Evolutionary conservation across 2,888 invertebrate genomes (phyloP).

Genomic region (Acronicta psi): DNA sequence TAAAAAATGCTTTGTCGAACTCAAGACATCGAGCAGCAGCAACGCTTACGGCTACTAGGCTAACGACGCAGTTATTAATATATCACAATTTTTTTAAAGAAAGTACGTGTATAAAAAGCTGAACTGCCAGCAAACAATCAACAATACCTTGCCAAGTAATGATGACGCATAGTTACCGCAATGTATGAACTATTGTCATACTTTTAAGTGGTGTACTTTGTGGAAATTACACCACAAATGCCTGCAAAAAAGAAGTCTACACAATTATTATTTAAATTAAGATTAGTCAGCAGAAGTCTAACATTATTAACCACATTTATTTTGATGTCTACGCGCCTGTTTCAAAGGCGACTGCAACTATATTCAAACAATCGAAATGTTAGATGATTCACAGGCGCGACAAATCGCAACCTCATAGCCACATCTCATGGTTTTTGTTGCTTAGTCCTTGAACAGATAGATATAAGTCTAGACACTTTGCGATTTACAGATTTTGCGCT

Average conservation of each 20-base stretch:
- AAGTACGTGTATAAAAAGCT: neutral
- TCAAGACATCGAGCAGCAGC: too few relatives aligned
- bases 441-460: conserved; percentile 76
- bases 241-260: neutral
- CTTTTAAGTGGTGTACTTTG: conserved; percentile 2
- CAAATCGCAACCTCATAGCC: conserved; percentile 68
- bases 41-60: too few relatives aligned
- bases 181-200: neutral
- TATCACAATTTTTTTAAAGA: too few relatives aligned
- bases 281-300: conserved; percentile 9
- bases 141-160: neutral
- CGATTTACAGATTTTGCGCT: conserved; percentile 84
- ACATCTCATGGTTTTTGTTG: conserved; percentile 70
- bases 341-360: conserved; percentile 67
- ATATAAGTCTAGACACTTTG: conserved; percentile 83
- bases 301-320: conserved; percentile 4
- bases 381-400: conserved; percentile 69
- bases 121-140: neutral
- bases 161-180: conserved; percentile 29
- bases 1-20: too few relatives aligned
- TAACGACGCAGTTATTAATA: too few relatives aligned
- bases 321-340: conserved; percentile 62
- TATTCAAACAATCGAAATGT: conserved; percentile 50
- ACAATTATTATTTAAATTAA: neutral
- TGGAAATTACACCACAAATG: conserved; percentile 2